Evolutionary conservation across 2,888 invertebrate species (phyloP), one percentile per base, ranked within the genome.

Genomic region (Marronus borbonicus): DNA sequence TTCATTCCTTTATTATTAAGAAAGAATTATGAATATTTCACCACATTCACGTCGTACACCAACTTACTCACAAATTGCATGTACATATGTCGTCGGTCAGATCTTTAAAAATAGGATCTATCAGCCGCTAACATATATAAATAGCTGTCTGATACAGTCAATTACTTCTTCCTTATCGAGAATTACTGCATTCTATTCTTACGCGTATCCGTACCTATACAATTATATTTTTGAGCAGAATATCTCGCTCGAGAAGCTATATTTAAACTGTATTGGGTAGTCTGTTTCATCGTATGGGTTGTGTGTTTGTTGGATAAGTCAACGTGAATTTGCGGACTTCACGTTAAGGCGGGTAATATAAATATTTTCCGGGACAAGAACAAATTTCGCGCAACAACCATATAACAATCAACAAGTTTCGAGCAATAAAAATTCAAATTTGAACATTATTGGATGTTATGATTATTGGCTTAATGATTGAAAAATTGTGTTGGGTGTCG

Each of bases 191-290:
- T 24, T 68, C 20, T 68, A 68, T 68, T 28, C 50, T 50, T 49
- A 28, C 17, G 50, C 2, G 14, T 50, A 24, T 24, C 14, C 49
- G 12, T 20, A 49, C n/a, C 28, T 44, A 44, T 28, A 68, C 12
- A 68, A 24, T 28, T 49, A 24, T 49, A 68, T 50, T 3, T 68
- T 28, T 68, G n/a, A 68, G 49, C 12, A 7, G 49, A 20, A 50
- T n/a, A 50, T 20, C 14, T 36, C 12, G 24, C 24, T 31, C 28
- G 3, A 28, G 68, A 28, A 50, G 68, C 49, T 68, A 68, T 68
- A 24, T 68, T 50, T 68, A 50, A 68, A 68, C 68, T 14, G 10
- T 62, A 62, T 68, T 14, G 50, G 55, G 50, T 68, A 68, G 50
- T 68, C 68, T 50, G 68, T 68, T 66, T 50, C 50, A 50, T 49